These are phyloP conservation scores for Colletes collaris DNA, from an alignment of 2,888 invertebrate species.

Conservation along the genomic window DNA sequence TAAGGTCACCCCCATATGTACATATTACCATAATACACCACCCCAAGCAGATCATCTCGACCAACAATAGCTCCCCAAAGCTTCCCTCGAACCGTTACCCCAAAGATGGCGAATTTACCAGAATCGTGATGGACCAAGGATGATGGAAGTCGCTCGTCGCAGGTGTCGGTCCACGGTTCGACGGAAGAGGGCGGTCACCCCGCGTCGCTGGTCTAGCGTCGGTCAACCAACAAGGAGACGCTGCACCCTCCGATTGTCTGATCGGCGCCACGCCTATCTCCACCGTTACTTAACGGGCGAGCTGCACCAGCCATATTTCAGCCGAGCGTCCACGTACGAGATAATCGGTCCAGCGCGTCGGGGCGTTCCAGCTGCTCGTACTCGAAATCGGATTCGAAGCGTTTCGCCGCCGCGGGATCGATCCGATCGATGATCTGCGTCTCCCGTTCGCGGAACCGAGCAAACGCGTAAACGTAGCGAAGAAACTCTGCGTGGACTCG, in stretches of 20 bases:
- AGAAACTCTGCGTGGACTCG: too few species aligned
- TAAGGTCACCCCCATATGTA: too few species aligned
- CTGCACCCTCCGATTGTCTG: slow-evolving; percentile 70
- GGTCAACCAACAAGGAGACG: background rate
- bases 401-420: background rate
- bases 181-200: too few species aligned
- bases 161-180: too few species aligned
- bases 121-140: too few species aligned
- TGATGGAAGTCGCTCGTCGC: too few species aligned
- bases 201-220: background rate
- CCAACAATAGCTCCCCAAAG: too few species aligned
- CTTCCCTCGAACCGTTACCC: too few species aligned
- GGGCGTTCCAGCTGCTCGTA: slow-evolving; percentile 45
- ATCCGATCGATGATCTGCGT: too few species aligned
- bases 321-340: slow-evolving; percentile 59
- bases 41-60: too few species aligned
- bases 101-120: too few species aligned
- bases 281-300: slow-evolving; percentile 63
- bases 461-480: background rate
- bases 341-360: slow-evolving; percentile 60
- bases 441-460: background rate
- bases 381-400: slow-evolving; percentile 33
- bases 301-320: slow-evolving; percentile 70
- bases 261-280: slow-evolving; percentile 76
- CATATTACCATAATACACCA: too few species aligned